Evolutionary conservation across 2,113 vertebrate genomes (phyloP).

Genomic region (Misgurnus mizolepis): DNA sequence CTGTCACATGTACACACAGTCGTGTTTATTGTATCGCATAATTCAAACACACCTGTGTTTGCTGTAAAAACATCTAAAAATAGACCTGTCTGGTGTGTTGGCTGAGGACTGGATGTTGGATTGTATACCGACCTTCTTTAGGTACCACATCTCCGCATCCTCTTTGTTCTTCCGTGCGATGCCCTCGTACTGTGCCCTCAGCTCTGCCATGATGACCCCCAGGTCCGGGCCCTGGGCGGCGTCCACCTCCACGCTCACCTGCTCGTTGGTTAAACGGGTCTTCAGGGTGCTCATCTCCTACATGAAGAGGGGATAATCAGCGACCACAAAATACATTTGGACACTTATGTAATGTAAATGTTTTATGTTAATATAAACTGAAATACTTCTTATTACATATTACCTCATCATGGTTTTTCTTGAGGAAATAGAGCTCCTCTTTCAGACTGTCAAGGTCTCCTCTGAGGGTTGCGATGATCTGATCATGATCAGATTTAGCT

Average conservation of each 20-base stretch:
- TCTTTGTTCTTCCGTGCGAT: constrained; percentile 80
- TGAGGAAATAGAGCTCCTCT: constrained; percentile 86
- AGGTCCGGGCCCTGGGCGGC: constrained; percentile 74
- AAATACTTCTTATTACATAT: constrained; percentile 62
- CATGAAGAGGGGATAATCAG: not conserved
- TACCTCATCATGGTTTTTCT: constrained; percentile 90
- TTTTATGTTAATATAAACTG: too few species aligned
- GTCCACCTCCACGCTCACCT: constrained; percentile 78
- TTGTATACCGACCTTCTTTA: constrained; percentile 72
- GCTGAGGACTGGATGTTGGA: not conserved
- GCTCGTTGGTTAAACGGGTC: constrained; percentile 69
- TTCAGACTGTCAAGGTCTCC: constrained; percentile 86
- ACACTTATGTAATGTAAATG: not conserved
- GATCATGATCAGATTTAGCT: constrained; percentile 81
- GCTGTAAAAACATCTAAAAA: constrained; percentile 9
- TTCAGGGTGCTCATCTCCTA: constrained; percentile 72
- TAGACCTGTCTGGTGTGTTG: not conserved
- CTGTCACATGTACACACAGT: constrained; percentile 55
- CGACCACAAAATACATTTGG: not conserved
- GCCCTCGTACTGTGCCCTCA: constrained; percentile 79
- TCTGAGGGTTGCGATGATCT: constrained; percentile 81
- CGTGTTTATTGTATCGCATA: not conserved
- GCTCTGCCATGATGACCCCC: constrained; percentile 70
- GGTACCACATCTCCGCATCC: constrained; percentile 77
- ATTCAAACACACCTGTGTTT: not conserved